Evolutionary conservation across 1,140 invertebrate species (phyloP).

Genomic region (Mercenaria mercenaria): DNA sequence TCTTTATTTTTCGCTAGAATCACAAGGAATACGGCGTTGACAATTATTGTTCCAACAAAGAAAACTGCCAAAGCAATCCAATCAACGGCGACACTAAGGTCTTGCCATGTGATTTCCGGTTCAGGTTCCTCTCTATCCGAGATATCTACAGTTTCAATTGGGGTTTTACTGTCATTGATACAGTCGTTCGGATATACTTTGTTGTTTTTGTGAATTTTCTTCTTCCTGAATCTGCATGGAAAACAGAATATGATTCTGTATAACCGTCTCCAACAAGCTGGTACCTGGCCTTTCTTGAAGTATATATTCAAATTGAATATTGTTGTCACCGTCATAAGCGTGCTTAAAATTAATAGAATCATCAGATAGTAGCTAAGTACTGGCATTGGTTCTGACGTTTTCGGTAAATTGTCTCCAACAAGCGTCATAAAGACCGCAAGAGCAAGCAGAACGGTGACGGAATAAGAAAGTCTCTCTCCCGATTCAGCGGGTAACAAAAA

Average conservation of each 20-base stretch:
- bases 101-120: constrained; percentile 7
- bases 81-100: neutral
- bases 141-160: neutral
- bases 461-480: constrained; percentile 45
- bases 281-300: neutral
- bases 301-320: neutral
- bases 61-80: neutral
- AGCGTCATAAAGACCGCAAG: constrained; percentile 54
- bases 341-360: neutral
- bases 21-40: neutral
- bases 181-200: neutral
- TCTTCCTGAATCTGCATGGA: neutral
- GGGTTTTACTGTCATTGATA: neutral
- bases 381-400: constrained; percentile 40
- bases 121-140: neutral
- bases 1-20: neutral
- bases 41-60: neutral
- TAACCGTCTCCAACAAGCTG: neutral
- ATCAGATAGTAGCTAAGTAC: constrained; percentile 31
- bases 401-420: constrained; percentile 45
- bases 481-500: constrained; percentile 36
- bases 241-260: neutral
- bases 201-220: neutral
- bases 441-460: constrained; percentile 38
- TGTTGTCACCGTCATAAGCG: neutral